phyloP scores from a whole-genome alignment of 1,140 invertebrate species.

The Achatina immaculata region DNA sequence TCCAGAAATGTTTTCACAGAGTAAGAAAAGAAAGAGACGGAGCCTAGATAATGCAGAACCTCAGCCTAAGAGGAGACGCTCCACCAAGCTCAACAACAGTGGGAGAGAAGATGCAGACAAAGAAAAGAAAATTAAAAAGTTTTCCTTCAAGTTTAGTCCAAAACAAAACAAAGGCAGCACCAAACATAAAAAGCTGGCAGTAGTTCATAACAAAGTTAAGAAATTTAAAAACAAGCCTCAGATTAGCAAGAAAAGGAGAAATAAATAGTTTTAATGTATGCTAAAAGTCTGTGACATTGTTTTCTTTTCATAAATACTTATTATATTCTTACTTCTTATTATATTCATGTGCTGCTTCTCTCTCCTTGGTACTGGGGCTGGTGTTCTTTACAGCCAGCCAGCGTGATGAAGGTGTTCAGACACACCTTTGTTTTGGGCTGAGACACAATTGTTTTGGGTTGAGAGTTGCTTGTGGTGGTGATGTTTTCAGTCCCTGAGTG shows the following conservation, averaged over 20 bases:
- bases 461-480: no score
- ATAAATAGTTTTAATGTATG: no score
- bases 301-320: no score
- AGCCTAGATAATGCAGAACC: not conserved
- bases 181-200: not conserved
- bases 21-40: constrained; percentile 2
- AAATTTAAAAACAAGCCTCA: not conserved
- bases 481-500: no score
- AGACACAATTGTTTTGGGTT: no score
- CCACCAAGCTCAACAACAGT: not conserved
- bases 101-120: not conserved
- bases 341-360: no score
- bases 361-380: no score
- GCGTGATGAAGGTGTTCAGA: no score
- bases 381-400: no score
- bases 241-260: not conserved
- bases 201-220: not conserved
- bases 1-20: constrained; percentile 25
- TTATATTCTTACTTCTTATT: no score
- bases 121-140: not conserved
- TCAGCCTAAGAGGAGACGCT: not conserved
- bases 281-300: no score
- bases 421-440: no score
- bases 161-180: not conserved
- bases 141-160: constrained; percentile 16